phyloP scores from a whole-genome alignment of 2,113 vertebrate species.

The Galeopterus variegatus region DNA sequence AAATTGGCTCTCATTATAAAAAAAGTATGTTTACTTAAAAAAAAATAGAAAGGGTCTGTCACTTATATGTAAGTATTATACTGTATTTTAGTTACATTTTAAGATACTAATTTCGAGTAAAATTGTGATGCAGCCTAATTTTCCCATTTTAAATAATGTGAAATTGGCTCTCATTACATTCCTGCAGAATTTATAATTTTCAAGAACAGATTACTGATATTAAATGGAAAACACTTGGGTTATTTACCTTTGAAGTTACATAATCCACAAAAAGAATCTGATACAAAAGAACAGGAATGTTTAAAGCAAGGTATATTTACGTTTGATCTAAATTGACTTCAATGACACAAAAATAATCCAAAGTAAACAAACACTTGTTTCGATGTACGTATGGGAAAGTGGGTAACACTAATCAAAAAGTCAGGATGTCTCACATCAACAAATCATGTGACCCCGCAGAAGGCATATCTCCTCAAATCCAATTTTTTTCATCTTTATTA shows the following conservation, averaged over 20 bases:
- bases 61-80: too few species aligned
- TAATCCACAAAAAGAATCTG: not conserved
- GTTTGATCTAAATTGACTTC: not conserved
- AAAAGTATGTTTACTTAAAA: too few species aligned
- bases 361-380: not conserved
- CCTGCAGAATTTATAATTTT: not conserved
- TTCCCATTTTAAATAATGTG: not conserved
- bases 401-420: not conserved
- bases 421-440: too few species aligned
- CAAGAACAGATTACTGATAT: not conserved
- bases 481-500: too few species aligned
- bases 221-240: not conserved
- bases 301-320: not conserved
- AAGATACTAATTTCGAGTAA: not conserved
- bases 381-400: not conserved
- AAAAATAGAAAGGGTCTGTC: not conserved
- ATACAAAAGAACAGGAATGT: not conserved
- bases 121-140: not conserved
- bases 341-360: not conserved
- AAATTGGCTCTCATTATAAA: not conserved
- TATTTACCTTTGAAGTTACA: not conserved
- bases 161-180: not conserved
- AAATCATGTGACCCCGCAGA: not conserved
- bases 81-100: not conserved
- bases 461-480: too few species aligned